phyloP scores from a whole-genome alignment of 2,888 invertebrate species.

The Holacanthella duospinosa region DNA sequence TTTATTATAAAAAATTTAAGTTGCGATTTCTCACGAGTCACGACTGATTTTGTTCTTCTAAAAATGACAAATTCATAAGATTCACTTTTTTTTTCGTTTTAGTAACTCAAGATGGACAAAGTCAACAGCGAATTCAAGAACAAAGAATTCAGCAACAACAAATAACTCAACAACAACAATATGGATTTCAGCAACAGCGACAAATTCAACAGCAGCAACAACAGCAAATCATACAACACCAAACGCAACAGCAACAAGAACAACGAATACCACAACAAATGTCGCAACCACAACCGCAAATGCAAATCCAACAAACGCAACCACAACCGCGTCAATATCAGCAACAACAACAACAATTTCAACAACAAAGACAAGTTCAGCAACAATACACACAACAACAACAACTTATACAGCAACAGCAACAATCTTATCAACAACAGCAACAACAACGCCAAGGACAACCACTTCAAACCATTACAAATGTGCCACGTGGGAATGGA shows the following conservation, averaged over 20 bases:
- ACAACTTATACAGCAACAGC: background rate
- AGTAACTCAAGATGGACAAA: conserved; percentile 2
- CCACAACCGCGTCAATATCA: conserved; percentile 45
- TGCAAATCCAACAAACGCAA: background rate
- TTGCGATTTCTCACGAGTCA: too few relatives aligned
- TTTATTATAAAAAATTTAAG: too few relatives aligned
- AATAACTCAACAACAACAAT: conserved; percentile 44
- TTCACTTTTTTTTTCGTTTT: background rate
- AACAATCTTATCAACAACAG: background rate
- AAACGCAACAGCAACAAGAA: conserved; percentile 25
- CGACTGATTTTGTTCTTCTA: too few relatives aligned
- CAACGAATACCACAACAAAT: conserved; percentile 45
- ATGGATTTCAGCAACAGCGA: conserved; percentile 36
- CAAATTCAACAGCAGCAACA: conserved; percentile 29
- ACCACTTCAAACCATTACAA: background rate
- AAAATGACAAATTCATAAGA: too few relatives aligned
- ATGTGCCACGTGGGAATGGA: background rate
- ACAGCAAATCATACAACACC: conserved; percentile 9
- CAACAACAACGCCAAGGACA: background rate
- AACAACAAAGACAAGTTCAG: conserved; percentile 4
- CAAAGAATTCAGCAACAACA: background rate
- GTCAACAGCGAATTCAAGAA: background rate
- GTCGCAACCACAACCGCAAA: conserved; percentile 38
- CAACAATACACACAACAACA: conserved; percentile 1
- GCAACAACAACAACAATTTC: conserved; percentile 40